Evolutionary conservation across 1,140 invertebrate genomes (phyloP), one percentile per base, ranked within the genome.

Genomic region (Mizuhopecten yessoensis): DNA sequence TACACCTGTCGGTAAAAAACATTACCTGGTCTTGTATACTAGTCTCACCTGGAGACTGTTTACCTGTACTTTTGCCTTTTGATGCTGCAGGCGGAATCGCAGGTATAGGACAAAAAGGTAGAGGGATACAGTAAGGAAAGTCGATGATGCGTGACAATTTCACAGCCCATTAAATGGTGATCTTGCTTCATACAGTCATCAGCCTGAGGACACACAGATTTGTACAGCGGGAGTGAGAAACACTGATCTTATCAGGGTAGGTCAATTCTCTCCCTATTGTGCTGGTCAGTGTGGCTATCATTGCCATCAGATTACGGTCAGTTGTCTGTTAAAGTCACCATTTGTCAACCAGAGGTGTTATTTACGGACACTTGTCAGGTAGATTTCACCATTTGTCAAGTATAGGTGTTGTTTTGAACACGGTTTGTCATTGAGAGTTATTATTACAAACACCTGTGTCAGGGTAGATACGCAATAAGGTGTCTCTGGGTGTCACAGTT

Each of bases 131-230:
- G 57, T 75, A n/a, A 75, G 57, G 57, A 29, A 75, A 75, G n/a
- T 75, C 57, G 29, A 75, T 75, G 57, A 75, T 75, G 57, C 57
- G 29, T 75, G 57, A 75, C 57, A n/a, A 75, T 75, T 75, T 75
- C 57, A 75, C 57, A 75, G 57, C 17, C 57, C 57, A 75, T 75
- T 75, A 75, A 75, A 75, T 75, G 57, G n/a, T 75, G 57, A 75
- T 75, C 57, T 75, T 29, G 57, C n/a, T 75, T 75, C 57, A 75
- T 75, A 75, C 23, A 75, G 57, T 75, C n/a, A 75, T 75, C 57
- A 75, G 57, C 57, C 57, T 75, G 23, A 29, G 57, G 57, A 45
- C 17, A 45, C 36, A 39, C 3, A n/a, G 57, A 75, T 75, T 29
- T 75, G 1, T 75, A 75, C 42, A 45, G 1, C 10, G 17, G 42